Conservation (phyloP, 2,888 invertebrate genomes). For the Bruchidius siliquastri region DNA sequence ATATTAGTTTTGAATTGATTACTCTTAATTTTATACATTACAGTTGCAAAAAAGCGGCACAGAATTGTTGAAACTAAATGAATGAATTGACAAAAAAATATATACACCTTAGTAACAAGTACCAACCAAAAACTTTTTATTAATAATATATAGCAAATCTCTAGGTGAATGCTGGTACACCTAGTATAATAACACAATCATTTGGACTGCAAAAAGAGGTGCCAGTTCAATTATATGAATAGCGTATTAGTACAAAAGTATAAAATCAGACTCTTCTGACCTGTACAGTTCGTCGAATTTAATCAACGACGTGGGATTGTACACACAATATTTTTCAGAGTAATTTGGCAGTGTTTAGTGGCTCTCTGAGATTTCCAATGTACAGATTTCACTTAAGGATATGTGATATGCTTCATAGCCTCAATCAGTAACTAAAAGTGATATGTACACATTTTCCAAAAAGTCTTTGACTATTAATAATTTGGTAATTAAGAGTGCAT, state of each 20-base stretch:
- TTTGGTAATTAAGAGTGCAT: too few species aligned
- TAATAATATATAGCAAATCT: too few species aligned
- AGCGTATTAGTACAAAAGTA: neutral
- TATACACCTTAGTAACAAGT: too few species aligned
- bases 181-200: too few species aligned
- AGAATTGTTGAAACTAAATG: too few species aligned
- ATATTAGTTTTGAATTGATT: too few species aligned
- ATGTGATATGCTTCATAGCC: slow-evolving; percentile 34
- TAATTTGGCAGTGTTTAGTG: slow-evolving; percentile 45
- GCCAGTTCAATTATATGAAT: neutral
- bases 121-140: too few species aligned
- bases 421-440: slow-evolving; percentile 28
- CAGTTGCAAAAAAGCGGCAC: too few species aligned
- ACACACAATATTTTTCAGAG: slow-evolving; percentile 12
- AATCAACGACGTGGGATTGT: neutral
- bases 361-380: slow-evolving; percentile 40
- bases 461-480: slow-evolving; percentile 1
- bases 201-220: neutral
- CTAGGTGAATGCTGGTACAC: too few species aligned
- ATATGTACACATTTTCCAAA: slow-evolving; percentile 35
- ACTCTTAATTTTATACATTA: too few species aligned
- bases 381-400: slow-evolving; percentile 28
- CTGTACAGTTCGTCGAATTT: neutral
- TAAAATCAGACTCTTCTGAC: neutral
- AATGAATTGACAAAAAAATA: too few species aligned